Evolutionary conservation across 2,113 vertebrate species (phyloP).

Genomic region (Entelurus aequoreus): DNA sequence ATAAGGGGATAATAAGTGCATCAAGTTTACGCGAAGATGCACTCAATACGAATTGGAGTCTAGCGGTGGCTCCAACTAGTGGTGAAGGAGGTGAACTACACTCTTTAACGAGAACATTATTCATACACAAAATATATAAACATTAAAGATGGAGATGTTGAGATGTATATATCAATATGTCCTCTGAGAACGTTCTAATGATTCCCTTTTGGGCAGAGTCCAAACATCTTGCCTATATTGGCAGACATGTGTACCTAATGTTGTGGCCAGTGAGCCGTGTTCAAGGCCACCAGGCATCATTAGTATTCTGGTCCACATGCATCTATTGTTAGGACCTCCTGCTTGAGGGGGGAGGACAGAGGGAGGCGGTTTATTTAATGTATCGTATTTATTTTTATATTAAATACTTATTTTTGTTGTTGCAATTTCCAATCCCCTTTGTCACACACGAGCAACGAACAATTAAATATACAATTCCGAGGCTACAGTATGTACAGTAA

Average conservation of each 20-base stretch:
- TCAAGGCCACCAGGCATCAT: slow-evolving; percentile 45
- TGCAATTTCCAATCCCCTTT: slow-evolving; percentile 16
- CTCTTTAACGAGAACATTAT: too few species aligned
- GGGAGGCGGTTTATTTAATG: slow-evolving; percentile 65
- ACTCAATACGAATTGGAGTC: too few species aligned
- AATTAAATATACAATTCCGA: too few species aligned
- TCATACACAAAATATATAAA: too few species aligned
- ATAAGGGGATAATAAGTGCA: too few species aligned
- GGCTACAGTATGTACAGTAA: not conserved
- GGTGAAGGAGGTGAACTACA: too few species aligned
- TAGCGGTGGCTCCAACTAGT: too few species aligned
- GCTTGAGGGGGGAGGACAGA: slow-evolving; percentile 21
- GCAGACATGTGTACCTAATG: not conserved
- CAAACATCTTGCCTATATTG: not conserved
- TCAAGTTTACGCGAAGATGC: too few species aligned
- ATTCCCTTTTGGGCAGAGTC: not conserved
- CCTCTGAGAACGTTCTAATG: not conserved
- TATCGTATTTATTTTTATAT: slow-evolving; percentile 31
- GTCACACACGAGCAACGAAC: slow-evolving; percentile 1
- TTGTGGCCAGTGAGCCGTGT: not conserved
- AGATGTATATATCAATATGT: too few species aligned
- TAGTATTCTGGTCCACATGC: slow-evolving; percentile 75
- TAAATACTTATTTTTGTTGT: slow-evolving; percentile 36
- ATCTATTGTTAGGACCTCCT: slow-evolving; percentile 67
- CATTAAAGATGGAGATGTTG: too few species aligned